These are phyloP conservation scores for Catharus fuscescens DNA, from an alignment of 2,113 vertebrate species.

Conservation along the genomic window DNA sequence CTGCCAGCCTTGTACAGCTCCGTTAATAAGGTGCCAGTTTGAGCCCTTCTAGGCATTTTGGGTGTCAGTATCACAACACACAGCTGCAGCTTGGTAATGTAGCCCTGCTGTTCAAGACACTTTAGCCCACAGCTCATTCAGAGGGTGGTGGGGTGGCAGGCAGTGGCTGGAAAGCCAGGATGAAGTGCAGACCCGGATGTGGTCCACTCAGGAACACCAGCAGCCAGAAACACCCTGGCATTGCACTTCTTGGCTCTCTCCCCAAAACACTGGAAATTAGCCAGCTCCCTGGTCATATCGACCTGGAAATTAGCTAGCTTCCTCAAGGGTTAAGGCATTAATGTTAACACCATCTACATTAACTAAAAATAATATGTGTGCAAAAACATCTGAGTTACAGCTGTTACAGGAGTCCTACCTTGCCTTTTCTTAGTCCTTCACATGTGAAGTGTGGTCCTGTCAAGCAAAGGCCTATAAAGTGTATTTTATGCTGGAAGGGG, in stretches of 20 bases:
- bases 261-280: slow-evolving; percentile 11
- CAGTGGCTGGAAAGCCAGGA: not conserved
- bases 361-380: slow-evolving; percentile 29
- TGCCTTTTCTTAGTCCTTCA: not conserved
- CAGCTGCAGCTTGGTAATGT: not conserved
- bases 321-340: slow-evolving; percentile 59
- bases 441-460: not conserved
- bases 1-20: not conserved
- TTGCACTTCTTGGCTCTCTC: not conserved
- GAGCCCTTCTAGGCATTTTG: not conserved
- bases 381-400: slow-evolving; percentile 18
- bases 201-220: not conserved
- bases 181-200: not conserved
- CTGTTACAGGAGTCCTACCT: not conserved
- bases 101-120: not conserved
- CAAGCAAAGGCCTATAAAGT: not conserved
- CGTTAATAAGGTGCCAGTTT: not conserved
- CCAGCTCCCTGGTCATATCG: not conserved
- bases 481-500: not conserved
- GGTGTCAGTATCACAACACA: rapidly evolving
- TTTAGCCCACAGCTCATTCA: rapidly evolving
- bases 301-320: slow-evolving; percentile 51
- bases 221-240: slow-evolving; percentile 10
- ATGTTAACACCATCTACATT: slow-evolving; percentile 48
- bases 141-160: not conserved